Evolutionary conservation across 2,113 vertebrate species (phyloP).

Genomic region (Pygathrix nemaeus): DNA sequence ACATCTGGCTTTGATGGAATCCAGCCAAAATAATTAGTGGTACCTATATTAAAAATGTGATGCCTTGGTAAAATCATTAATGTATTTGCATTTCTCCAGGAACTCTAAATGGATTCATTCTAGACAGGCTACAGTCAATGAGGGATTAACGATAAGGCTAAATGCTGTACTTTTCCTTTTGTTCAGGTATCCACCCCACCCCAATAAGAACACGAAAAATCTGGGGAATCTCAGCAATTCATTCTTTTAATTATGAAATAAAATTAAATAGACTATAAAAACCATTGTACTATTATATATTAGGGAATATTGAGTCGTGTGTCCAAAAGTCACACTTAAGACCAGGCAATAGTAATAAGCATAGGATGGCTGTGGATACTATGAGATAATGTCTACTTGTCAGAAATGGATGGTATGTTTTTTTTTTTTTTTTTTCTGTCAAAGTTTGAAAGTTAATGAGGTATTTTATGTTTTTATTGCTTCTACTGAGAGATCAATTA

Average conservation of each 20-base stretch:
- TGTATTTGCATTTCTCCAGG: background rate
- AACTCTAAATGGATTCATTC: conserved; percentile 18
- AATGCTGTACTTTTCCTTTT: background rate
- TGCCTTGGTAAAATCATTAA: conserved; percentile 19
- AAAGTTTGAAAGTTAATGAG: conserved; percentile 76
- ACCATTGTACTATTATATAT: conserved; percentile 71
- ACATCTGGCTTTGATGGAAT: conserved; percentile 48
- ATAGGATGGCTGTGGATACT: conserved; percentile 74
- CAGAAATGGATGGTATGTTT: conserved; percentile 66
- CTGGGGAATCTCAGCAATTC: conserved; percentile 59
- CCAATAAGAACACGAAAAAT: background rate
- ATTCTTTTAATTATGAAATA: conserved; percentile 73
- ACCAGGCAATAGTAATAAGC: conserved; percentile 78
- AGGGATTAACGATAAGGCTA: background rate
- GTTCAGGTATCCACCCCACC: background rate
- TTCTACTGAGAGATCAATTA: conserved; percentile 69
- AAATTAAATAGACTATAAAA: conserved; percentile 70
- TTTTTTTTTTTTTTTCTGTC: conserved; percentile 54
- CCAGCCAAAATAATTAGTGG: conserved; percentile 38
- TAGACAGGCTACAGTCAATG: background rate
- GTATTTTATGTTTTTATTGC: conserved; percentile 76
- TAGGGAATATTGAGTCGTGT: conserved; percentile 77
- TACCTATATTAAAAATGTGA: conserved; percentile 38
- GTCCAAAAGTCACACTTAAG: conserved; percentile 85
- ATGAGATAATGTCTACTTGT: conserved; percentile 86